Percentiles rank a stretch among this genome's conserved stretches.
phyloP scores from a whole-genome alignment of 2,888 invertebrate species.

The Girardia tigrina region DNA sequence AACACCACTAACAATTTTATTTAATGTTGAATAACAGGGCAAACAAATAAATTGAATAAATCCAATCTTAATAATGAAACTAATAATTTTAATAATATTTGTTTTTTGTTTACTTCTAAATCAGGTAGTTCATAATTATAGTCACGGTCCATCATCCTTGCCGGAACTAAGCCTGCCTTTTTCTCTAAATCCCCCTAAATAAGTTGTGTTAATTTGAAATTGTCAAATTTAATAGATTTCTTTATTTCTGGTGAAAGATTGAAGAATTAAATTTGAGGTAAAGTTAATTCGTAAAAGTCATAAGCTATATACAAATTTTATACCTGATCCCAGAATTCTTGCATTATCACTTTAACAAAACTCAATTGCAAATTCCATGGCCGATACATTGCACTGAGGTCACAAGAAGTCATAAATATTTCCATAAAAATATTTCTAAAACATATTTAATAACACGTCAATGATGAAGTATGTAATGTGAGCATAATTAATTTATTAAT shows the following conservation, averaged over 20 bases:
- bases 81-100: too few species aligned
- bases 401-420: background rate
- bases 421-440: conserved; percentile 26
- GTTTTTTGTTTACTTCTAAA: background rate
- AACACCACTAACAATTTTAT: background rate
- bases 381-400: conserved; percentile 6
- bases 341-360: conserved; percentile 25
- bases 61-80: conserved; percentile 60
- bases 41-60: conserved; percentile 67
- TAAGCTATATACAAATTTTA: too few species aligned
- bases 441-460: too few species aligned
- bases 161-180: conserved; percentile 61
- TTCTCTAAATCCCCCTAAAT: conserved; percentile 68
- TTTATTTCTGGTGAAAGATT: too few species aligned
- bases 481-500: too few species aligned
- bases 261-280: too few species aligned
- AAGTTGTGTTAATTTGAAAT: too few species aligned
- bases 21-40: conserved; percentile 63
- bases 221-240: too few species aligned
- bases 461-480: too few species aligned
- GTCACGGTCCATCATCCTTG: conserved; percentile 67
- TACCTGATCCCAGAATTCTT: conserved; percentile 27
- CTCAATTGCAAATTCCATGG: conserved; percentile 18
- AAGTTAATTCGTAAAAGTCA: too few species aligned
- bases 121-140: conserved; percentile 45